Conservation (phyloP, 1,140 invertebrate species). For the Octopus bimaculoides region DNA sequence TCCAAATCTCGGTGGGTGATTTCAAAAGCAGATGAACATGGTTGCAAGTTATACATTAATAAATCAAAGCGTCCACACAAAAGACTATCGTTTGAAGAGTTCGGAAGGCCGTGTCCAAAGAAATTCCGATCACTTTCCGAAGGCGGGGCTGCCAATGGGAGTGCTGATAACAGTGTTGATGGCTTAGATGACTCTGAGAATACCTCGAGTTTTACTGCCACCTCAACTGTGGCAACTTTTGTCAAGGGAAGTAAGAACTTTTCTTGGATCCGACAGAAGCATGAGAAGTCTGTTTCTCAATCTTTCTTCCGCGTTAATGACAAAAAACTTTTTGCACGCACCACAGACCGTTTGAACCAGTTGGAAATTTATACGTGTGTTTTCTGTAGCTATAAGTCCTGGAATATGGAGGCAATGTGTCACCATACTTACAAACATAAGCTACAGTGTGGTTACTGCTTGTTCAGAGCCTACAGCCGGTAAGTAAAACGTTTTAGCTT, state of each 20-base stretch:
- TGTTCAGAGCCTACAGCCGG: background rate
- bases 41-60: slow-evolving; percentile 1
- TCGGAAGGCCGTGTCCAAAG: background rate
- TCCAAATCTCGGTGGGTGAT: background rate
- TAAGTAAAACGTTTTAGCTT: no score
- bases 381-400: background rate
- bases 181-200: background rate
- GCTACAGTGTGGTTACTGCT: slow-evolving; percentile 9
- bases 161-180: background rate
- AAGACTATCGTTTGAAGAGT: background rate
- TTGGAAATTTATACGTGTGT: background rate
- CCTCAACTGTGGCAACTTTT: background rate
- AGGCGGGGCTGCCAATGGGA: background rate
- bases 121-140: background rate
- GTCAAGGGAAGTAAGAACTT: background rate
- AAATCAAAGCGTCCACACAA: background rate
- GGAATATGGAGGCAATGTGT: slow-evolving; percentile 8
- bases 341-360: background rate
- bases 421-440: background rate
- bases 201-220: background rate
- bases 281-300: background rate
- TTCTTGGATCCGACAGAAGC: slow-evolving; percentile 1
- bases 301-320: background rate
- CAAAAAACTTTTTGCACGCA: slow-evolving; percentile 4
- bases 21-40: background rate